Evolutionary conservation across 2,797 vertebrate genomes (phyloP), one percentile per base, ranked within the genome.

Genomic region (Enteromius viviparus): DNA sequence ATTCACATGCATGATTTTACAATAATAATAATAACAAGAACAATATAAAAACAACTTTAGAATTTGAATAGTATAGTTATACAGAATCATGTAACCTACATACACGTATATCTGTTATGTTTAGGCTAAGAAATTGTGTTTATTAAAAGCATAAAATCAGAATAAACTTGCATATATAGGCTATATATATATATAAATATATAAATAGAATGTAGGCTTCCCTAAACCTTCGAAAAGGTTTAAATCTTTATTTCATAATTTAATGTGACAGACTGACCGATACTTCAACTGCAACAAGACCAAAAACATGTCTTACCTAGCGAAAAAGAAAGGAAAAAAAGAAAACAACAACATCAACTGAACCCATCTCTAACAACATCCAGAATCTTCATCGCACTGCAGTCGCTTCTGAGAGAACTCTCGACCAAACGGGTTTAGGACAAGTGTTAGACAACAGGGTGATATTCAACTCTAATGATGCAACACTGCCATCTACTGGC

Each of bases 401-500:
- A 11, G 9, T 58, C 60, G 6, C 60, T 32, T 64, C 26, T 32
- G 60, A 64, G 15, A 64, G 26, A 32, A 14, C 26, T 64, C 26
- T 8, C 0, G 14, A 3, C 14, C 26, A 64, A 17, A 17, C 14
- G 26, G 14, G 14, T 29, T 64, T 26, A 17, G 15, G 12, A 45
- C 68, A 15, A 6, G n/a, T 3, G 45, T 70, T 23, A 15, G n/a
- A 11, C 14, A 14, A 42, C 1, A 2, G 1, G 3, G 21, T 23
- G 51, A 55, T 1, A 11, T 51, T 72, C 9, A 4, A 40, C 5
- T 29, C 23, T 32, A 26, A 64, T 76, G 14, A 58, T 2, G n/a
- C 17, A 80, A 58, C 78, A 76, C 49, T 42, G 75, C 23, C 40
- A 47, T 64, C 75, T 77, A 19, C 40, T 64, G 75, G 21, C 17